Percentiles rank a stretch among this genome's conserved stretches.
Conservation (phyloP, 2,797 vertebrate species). For the Steatocranus sp. region DNA sequence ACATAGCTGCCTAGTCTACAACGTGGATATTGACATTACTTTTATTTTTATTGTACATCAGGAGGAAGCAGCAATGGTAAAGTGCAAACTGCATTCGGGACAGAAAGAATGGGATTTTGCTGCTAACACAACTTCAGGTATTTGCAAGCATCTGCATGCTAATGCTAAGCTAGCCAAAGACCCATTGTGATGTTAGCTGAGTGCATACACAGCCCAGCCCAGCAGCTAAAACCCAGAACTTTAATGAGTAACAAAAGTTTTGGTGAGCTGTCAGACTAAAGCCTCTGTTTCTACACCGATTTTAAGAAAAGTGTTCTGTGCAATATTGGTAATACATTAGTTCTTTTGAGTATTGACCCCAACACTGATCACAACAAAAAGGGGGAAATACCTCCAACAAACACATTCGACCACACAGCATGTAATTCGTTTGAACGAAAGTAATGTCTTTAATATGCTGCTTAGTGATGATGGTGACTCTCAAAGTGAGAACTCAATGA, state of each 20-base stretch:
- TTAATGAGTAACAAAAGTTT: neutral
- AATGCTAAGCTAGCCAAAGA: neutral
- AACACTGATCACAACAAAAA: neutral
- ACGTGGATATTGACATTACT: neutral
- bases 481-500: neutral
- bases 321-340: neutral
- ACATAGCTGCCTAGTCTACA: neutral
- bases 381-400: neutral
- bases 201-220: neutral
- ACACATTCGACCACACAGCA: neutral
- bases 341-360: neutral
- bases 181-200: neutral
- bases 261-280: neutral
- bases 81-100: neutral
- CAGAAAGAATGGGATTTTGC: neutral
- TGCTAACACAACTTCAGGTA: neutral
- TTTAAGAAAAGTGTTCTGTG: neutral
- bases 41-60: neutral
- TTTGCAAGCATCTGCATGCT: neutral
- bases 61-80: neutral
- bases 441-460: neutral
- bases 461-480: neutral
- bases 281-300: neutral
- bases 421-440: neutral
- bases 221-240: neutral